Evolutionary conservation across 2,113 vertebrate genomes (phyloP), one percentile per base, ranked within the genome.

Genomic region (Origma solitaria): DNA sequence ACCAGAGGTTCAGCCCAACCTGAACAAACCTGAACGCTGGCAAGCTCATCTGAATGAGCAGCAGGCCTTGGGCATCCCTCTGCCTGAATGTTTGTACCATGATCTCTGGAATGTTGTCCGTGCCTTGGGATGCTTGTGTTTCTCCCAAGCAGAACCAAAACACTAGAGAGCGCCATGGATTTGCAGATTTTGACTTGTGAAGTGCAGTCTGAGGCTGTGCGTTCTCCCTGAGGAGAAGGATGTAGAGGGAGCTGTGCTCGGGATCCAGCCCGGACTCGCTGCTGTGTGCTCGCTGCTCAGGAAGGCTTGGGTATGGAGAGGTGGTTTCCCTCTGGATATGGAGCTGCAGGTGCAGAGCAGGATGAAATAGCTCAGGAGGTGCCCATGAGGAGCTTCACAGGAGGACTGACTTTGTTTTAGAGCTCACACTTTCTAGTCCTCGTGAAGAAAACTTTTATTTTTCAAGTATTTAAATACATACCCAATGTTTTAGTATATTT

Each of bases 101-200:
- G 5, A 65, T 51, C 54, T 30, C n/a, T 10, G 50, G 33, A 40
- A 11, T 4, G 17, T 38, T 45, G 35, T 21, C 65, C 18, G 84
- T 0, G 2, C 73, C 84, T 76, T 69, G 78, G 81, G 86, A 72
- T 61, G 14, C 58, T 79, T 15, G 27, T 20, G 30, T 64, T 83
- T 77, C 83, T 91, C 77, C 53, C 0, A 4, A 64, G 69, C 73
- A 53, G 73, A 82, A 22, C 40, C 22, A 64, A 75, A 88, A 91
- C 94, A 82, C 94, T 95, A 96, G 96, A 65, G 93, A 95, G 93
- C 82, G 91, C 94, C 91, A 57, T 82, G 84, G 28, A 76, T 92
- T 94, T 87, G 75, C 70, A 65, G 86, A 92, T 89, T 89, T 85
- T 75, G 86, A 30, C 70, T 79, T 17, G 62, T 17, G 50, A 61